phyloP scores from a whole-genome alignment of 2,113 vertebrate species.

The Microcebus murinus region DNA sequence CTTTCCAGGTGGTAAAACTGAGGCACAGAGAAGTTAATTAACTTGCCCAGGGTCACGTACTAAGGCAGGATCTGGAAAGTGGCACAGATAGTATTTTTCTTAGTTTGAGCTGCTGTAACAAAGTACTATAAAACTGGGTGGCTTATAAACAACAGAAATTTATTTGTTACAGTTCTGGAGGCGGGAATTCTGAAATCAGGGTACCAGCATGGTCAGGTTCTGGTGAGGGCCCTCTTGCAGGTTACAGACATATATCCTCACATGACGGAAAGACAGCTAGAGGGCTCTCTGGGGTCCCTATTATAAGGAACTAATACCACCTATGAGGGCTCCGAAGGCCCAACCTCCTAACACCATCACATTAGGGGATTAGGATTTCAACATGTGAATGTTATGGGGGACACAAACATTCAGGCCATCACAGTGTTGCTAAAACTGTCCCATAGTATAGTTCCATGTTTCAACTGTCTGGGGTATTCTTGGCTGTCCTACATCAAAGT shows the following conservation, averaged over 20 bases:
- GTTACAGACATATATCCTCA: neutral
- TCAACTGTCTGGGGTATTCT: neutral
- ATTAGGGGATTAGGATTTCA: neutral
- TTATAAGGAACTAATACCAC: neutral
- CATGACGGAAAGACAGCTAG: neutral
- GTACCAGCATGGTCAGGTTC: neutral
- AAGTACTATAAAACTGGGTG: neutral
- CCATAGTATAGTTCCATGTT: neutral
- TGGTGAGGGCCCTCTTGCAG: neutral
- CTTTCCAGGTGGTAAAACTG: neutral
- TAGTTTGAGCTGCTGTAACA: neutral
- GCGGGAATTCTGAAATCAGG: neutral
- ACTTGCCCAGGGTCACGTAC: neutral
- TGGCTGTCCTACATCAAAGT: neutral
- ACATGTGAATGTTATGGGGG: neutral
- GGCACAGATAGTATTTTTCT: neutral
- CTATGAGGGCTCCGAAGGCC: neutral
- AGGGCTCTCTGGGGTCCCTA: neutral
- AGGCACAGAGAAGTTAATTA: neutral
- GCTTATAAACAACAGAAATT: neutral
- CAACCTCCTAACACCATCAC: neutral
- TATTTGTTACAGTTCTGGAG: neutral
- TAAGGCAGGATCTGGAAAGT: neutral
- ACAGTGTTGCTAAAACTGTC: neutral
- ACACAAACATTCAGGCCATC: neutral